Evolutionary conservation across 1,140 invertebrate genomes (phyloP), one percentile per base, ranked within the genome.

Genomic region (Nymphalis io): DNA sequence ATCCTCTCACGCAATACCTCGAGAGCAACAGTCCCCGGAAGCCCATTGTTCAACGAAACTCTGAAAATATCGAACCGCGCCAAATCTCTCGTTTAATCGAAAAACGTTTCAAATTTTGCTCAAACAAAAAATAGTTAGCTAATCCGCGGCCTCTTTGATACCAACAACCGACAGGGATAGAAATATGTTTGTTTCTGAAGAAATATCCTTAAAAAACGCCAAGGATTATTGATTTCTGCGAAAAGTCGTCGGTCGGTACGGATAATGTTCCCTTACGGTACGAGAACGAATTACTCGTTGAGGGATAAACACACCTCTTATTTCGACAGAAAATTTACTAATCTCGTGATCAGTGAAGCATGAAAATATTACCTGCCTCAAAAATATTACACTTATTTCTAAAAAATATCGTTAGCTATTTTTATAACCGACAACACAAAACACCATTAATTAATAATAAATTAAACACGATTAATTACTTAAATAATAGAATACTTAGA

Each of bases 131-230:
- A 83, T 76, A 78, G 68, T 76, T 77, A 65, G 75, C 78, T 85
- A 87, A 88, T 85, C 87, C 83, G 88, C 87, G 88, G 88, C 80
- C 16, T 72, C 86, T 90, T 90, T 90, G 87, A 89, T 80, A 84
- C 62, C 71, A 60, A 61, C 79, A 70, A 74, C 68, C 68, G 74
- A 78, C 74, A 73, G 74, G 75, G 77, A 79, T 68, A 77, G 78
- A 76, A 73, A 70, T 60, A 85, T 84, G 78, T 86, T 88, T 85
- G 88, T 87, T 90, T 87, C 85, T 81, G 60, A 74, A 76, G 79
- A 75, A 60, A 80, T 81, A 81, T 83, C 11, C 77, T 75, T 79
- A 85, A 83, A 89, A 90, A 88, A 86, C 85, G 80, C 76, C 73
- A 60, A 44, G 84, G 88, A 88, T 90, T 90, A 90, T 85, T 84